These are phyloP conservation scores for Enteromius treurensis DNA, from an alignment of 2,797 vertebrate species.

Conservation along the genomic window DNA sequence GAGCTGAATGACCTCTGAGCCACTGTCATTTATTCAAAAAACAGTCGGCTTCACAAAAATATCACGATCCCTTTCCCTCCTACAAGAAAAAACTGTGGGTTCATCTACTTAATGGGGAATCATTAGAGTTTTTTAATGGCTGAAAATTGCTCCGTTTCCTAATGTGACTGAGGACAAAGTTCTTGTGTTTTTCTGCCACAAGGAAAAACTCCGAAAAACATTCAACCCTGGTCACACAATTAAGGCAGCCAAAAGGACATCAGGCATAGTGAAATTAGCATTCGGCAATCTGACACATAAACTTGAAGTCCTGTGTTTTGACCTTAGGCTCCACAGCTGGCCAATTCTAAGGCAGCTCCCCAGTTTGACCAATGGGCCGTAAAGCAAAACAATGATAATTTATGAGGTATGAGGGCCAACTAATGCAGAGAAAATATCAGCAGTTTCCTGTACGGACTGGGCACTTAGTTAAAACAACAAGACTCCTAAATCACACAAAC, in stretches of 20 bases:
- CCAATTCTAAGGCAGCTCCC: constrained; percentile 52
- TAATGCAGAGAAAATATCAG: constrained; percentile 59
- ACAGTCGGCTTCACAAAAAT: constrained; percentile 69
- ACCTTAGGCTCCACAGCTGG: constrained; percentile 61
- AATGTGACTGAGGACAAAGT: constrained; percentile 69
- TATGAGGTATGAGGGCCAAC: constrained; percentile 59
- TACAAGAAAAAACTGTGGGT: constrained; percentile 46
- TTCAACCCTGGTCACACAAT: constrained; percentile 40
- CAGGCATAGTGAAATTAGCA: constrained; percentile 56
- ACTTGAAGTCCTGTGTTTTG: constrained; percentile 58
- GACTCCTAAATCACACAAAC: constrained; percentile 53
- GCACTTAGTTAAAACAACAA: constrained; percentile 64
- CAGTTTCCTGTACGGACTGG: constrained; percentile 56
- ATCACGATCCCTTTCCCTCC: constrained; percentile 62
- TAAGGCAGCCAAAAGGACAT: constrained; percentile 55
- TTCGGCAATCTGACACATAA: constrained; percentile 47
- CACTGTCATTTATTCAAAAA: constrained; percentile 70
- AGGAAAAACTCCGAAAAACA: constrained; percentile 41
- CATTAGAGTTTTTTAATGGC: constrained; percentile 75
- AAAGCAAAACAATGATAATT: constrained; percentile 67
- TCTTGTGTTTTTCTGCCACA: constrained; percentile 59
- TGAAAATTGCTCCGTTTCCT: constrained; percentile 73
- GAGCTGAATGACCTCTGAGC: constrained; percentile 63
- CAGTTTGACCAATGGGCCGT: constrained; percentile 60
- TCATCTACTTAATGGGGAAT: constrained; percentile 68